phyloP scores from a whole-genome alignment of 2,113 vertebrate species.

The Benitochromis conjunctus region DNA sequence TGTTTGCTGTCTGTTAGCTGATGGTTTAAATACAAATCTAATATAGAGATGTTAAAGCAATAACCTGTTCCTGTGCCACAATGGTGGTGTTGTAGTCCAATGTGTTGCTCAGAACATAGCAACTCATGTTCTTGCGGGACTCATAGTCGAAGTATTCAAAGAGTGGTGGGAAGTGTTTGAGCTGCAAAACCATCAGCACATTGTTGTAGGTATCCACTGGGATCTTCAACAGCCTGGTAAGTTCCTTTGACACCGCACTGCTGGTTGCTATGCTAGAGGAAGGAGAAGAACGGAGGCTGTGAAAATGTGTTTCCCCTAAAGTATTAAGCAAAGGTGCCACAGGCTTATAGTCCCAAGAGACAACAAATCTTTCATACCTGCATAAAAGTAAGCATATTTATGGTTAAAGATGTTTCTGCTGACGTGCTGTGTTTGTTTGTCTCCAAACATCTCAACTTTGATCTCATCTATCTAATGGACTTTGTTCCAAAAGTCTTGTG shows the following conservation, averaged over 20 bases:
- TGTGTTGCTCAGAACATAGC: slow-evolving; percentile 94
- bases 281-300: neutral
- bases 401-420: neutral
- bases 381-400: accelerated
- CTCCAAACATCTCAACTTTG: neutral
- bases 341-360: neutral
- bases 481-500: neutral
- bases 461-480: accelerated
- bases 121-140: slow-evolving; percentile 98
- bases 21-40: neutral
- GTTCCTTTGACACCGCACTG: slow-evolving; percentile 95
- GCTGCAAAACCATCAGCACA: slow-evolving; percentile 89
- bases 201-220: slow-evolving; percentile 98
- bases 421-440: neutral
- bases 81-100: slow-evolving; percentile 96
- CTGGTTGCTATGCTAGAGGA: slow-evolving; percentile 90
- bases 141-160: slow-evolving; percentile 99
- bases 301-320: neutral
- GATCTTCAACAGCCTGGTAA: slow-evolving; percentile 96
- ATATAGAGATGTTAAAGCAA: neutral
- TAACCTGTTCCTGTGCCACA: slow-evolving; percentile 92
- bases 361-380: neutral
- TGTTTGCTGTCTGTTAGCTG: neutral
- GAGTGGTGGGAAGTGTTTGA: slow-evolving; percentile 95
- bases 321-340: accelerated